Evolutionary conservation across 2,888 invertebrate genomes (phyloP).

Genomic region (Biston stratarius): DNA sequence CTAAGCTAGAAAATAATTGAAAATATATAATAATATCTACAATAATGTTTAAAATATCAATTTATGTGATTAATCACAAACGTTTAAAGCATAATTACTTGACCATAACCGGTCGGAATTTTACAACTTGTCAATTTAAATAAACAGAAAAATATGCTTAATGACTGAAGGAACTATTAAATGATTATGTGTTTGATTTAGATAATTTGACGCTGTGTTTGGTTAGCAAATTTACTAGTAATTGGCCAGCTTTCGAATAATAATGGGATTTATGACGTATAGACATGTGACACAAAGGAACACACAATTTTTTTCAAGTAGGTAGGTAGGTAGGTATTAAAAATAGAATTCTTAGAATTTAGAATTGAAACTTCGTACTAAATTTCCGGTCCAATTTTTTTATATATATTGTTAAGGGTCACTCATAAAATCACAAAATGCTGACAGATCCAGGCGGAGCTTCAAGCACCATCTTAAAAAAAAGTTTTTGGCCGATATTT

Average conservation of each 20-base stretch:
- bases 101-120: constrained; percentile 40
- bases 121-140: constrained; percentile 45
- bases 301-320: neutral
- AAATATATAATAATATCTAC: constrained; percentile 12
- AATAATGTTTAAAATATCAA: constrained; percentile 19
- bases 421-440: too few species aligned
- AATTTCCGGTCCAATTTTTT: too few species aligned
- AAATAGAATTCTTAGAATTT: too few species aligned
- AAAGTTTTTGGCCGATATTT: too few species aligned
- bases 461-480: too few species aligned
- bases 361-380: too few species aligned
- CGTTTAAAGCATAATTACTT: constrained; percentile 37
- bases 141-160: constrained; percentile 41
- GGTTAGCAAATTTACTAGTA: constrained; percentile 34
- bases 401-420: too few species aligned
- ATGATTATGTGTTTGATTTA: constrained; percentile 36
- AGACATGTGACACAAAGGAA: neutral
- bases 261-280: constrained; percentile 19
- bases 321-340: too few species aligned
- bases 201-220: constrained; percentile 45
- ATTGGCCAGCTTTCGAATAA: constrained; percentile 35
- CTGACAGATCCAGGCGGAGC: too few species aligned
- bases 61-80: constrained; percentile 33
- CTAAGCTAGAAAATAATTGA: constrained; percentile 3
- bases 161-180: constrained; percentile 37